A percentile compares a stretch with the other conserved stretches of the same genome.
phyloP scores from a whole-genome alignment of 2,113 vertebrate species.

The Microtus pennsylvanicus region DNA sequence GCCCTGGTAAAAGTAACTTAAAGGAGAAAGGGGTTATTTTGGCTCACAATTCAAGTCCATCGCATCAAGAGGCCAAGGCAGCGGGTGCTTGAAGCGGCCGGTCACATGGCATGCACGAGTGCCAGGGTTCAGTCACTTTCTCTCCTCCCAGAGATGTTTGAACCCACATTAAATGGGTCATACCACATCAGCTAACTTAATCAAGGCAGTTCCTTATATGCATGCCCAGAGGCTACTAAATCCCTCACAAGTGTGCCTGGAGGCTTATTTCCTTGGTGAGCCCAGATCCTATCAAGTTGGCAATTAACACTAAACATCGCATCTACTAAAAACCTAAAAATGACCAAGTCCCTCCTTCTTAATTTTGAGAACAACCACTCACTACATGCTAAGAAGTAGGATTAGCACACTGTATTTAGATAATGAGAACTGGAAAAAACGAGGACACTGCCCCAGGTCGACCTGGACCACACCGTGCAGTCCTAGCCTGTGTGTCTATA shows the following conservation, averaged over 20 bases:
- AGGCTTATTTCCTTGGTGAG: too few relatives aligned
- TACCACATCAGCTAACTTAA: background rate
- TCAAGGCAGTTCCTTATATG: background rate
- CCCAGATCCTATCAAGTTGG: background rate
- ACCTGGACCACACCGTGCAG: fast-evolving
- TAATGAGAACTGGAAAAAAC: background rate
- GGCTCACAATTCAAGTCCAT: background rate
- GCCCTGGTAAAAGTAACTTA: background rate
- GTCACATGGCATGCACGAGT: too few relatives aligned
- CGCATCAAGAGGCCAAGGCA: background rate
- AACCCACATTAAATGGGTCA: background rate
- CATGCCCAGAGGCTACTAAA: background rate
- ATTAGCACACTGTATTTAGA: fast-evolving
- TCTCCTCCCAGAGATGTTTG: background rate
- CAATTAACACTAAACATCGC: background rate
- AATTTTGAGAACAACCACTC: background rate
- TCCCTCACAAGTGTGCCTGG: background rate
- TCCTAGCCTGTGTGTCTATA: fast-evolving
- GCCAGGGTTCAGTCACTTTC: background rate
- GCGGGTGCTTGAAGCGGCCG: too few relatives aligned
- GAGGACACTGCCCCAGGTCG: background rate
- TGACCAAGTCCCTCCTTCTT: background rate
- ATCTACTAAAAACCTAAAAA: background rate
- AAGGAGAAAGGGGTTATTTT: background rate
- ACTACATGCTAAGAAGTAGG: fast-evolving